These are phyloP conservation scores for Chroicocephalus ridibundus DNA, from an alignment of 2,113 vertebrate genomes.

Conservation along the genomic window DNA sequence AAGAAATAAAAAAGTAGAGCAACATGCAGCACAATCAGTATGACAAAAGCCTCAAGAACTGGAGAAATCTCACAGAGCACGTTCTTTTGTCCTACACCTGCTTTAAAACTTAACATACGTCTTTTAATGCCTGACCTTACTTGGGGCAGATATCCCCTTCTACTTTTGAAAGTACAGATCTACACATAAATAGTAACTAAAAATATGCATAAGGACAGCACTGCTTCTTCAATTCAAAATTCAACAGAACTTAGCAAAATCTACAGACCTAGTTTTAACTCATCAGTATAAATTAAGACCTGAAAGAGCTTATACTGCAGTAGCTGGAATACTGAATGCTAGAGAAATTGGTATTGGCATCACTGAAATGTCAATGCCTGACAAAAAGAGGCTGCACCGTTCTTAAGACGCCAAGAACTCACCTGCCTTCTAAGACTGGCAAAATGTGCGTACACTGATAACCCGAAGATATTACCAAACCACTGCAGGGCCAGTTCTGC, in stretches of 20 bases:
- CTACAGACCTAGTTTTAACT: not conserved
- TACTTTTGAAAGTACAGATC: not conserved
- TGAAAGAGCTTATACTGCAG: not conserved
- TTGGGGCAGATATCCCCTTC: not conserved
- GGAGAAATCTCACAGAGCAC: not conserved
- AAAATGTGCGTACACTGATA: slow-evolving; percentile 94
- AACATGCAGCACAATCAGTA: not conserved
- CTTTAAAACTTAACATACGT: not conserved
- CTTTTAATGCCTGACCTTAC: not conserved
- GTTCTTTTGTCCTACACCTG: not conserved
- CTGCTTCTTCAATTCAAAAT: not conserved
- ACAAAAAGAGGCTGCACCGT: fast-evolving
- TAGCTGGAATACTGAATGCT: not conserved
- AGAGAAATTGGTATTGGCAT: not conserved
- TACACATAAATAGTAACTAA: not conserved
- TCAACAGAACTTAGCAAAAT: not conserved
- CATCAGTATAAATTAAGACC: not conserved
- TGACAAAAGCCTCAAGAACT: not conserved
- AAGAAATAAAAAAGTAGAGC: not conserved
- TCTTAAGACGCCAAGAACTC: not conserved
- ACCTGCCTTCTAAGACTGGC: slow-evolving; percentile 93
- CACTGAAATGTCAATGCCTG: not conserved
- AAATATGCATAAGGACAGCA: not conserved
- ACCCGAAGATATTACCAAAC: slow-evolving; percentile 89
- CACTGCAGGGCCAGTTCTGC: slow-evolving; percentile 73